Evolutionary conservation across 2,888 invertebrate genomes (phyloP).

Genomic region (Orthosia cruda): DNA sequence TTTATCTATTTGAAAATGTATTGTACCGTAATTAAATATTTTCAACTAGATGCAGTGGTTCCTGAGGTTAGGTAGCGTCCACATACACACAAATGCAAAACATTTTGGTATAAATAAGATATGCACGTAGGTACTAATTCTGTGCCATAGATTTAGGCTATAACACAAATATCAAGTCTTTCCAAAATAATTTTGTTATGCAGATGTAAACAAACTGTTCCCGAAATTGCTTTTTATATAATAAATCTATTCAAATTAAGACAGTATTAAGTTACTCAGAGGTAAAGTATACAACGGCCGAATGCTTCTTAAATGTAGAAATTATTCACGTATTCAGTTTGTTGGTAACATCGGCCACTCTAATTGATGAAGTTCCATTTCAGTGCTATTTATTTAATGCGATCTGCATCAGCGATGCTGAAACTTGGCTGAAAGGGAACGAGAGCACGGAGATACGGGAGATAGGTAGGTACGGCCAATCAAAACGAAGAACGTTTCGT

Average conservation of each 20-base stretch:
- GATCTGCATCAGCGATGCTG: constrained; percentile 69
- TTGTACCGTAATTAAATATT: too few relatives aligned
- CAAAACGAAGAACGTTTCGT: too few relatives aligned
- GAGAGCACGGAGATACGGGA: too few relatives aligned
- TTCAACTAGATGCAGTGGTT: too few relatives aligned
- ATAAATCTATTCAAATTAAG: constrained; percentile 63
- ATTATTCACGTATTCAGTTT: constrained; percentile 63
- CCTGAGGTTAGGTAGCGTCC: too few relatives aligned
- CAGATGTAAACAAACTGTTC: constrained; percentile 29
- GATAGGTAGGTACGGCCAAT: too few relatives aligned
- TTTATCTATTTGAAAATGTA: too few relatives aligned
- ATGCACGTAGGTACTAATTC: too few relatives aligned
- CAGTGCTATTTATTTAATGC: constrained; percentile 70
- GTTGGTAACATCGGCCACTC: constrained; percentile 56
- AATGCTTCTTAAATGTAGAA: constrained; percentile 61
- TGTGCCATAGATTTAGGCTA: not conserved
- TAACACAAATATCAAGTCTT: not conserved
- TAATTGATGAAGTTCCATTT: constrained; percentile 71
- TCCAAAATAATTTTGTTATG: not conserved
- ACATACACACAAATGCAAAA: too few relatives aligned
- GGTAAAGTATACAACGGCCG: constrained; percentile 54
- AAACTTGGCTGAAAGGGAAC: constrained; percentile 51
- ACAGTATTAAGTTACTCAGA: constrained; percentile 43
- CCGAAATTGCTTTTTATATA: constrained; percentile 54
- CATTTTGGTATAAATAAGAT: too few relatives aligned